Evolutionary conservation across 2,888 invertebrate genomes (phyloP).

Genomic region (Drosophila phalerata): DNA sequence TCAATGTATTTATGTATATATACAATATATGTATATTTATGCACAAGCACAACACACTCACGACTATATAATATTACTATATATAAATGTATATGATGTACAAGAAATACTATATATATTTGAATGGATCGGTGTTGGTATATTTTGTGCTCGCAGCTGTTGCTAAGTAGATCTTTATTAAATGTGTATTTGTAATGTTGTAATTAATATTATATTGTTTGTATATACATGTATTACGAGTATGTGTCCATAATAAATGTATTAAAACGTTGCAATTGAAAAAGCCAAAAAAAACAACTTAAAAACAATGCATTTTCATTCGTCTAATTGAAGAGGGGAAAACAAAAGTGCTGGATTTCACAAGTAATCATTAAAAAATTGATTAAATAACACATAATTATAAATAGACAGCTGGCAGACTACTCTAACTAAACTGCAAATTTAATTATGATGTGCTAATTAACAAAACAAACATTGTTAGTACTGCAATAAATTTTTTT

Average conservation of each 20-base stretch:
- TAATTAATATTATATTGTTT: conserved; percentile 52
- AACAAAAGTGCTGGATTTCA: not conserved
- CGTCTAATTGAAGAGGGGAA: not conserved
- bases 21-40: not conserved
- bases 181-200: conserved; percentile 65
- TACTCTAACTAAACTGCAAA: not conserved
- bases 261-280: conserved; percentile 40
- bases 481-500: not conserved
- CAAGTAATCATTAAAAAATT: not conserved
- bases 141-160: conserved; percentile 53
- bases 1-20: conserved; percentile 8
- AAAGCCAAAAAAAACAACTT: not conserved
- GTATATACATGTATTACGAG: conserved; percentile 28
- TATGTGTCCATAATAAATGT: conserved; percentile 46
- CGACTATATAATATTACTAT: not conserved
- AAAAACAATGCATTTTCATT: not conserved
- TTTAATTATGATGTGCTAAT: not conserved
- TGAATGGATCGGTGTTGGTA: conserved; percentile 25
- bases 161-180: conserved; percentile 46
- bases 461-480: not conserved
- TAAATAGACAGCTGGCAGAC: not conserved
- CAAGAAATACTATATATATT: conserved; percentile 5
- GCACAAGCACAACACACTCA: conserved; percentile 1
- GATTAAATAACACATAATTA: not conserved
- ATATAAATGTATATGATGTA: not conserved